Evolutionary conservation across 2,888 invertebrate species (phyloP).

Genomic region (Tenthredo livida): DNA sequence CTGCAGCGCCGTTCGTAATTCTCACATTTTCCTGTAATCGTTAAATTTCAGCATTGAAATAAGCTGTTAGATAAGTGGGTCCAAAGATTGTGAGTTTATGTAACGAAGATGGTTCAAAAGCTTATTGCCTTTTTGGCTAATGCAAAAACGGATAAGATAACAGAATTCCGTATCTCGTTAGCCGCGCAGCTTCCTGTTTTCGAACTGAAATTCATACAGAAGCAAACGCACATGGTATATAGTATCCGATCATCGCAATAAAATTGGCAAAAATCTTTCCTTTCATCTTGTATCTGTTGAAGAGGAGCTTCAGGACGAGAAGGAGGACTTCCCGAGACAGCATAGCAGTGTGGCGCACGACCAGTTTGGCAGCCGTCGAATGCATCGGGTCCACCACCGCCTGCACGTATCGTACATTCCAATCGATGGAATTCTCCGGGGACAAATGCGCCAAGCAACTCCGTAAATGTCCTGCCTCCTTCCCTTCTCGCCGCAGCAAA

Average conservation of each 20-base stretch:
- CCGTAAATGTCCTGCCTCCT: constrained; percentile 53
- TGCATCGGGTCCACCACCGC: constrained; percentile 36
- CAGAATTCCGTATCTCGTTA: neutral
- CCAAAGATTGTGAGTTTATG: neutral
- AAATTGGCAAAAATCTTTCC: constrained; percentile 16
- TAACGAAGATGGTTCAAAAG: neutral
- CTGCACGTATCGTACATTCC: constrained; percentile 47
- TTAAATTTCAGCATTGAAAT: neutral
- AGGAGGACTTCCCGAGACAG: constrained; percentile 13
- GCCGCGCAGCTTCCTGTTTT: neutral
- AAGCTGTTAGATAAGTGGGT: neutral
- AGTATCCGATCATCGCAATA: neutral
- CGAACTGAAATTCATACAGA: neutral
- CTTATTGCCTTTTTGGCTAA: neutral
- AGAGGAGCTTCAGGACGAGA: neutral
- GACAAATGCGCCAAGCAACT: constrained; percentile 65
- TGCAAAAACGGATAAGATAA: neutral
- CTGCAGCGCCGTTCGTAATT: neutral
- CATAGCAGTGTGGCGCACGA: constrained; percentile 36
- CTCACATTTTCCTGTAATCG: neutral
- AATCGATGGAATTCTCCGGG: constrained; percentile 55
- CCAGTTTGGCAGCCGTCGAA: constrained; percentile 45
- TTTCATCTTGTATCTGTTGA: neutral
- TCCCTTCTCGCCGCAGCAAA: neutral
- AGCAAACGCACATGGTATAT: neutral